Evolutionary conservation across 2,113 vertebrate genomes (phyloP), one percentile per base, ranked within the genome.

Genomic region (Syngnathoides biaculeatus): DNA sequence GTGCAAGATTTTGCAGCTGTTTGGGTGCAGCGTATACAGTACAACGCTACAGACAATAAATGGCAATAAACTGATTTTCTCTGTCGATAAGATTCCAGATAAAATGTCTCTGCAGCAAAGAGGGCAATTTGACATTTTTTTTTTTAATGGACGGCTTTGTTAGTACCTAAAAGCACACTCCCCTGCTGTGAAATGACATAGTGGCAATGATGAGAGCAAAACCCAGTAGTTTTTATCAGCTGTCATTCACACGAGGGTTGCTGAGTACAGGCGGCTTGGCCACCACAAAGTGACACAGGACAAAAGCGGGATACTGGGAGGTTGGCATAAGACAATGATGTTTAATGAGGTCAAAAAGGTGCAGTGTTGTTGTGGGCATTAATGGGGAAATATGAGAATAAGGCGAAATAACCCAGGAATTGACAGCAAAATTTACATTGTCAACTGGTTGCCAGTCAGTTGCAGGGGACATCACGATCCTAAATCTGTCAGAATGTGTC

Each of bases 141-240:
- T 47, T 64, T 64, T 45, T 7, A 27, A 27, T n/a, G 40, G 10
- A 19, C 69, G 66, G 83, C 84, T 84, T 82, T 78, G 75, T 80
- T 77, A 8, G 7, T 57, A 79, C 83, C 87, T 84, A 90, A 90
- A 89, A 88, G 84, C 84, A 73, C 80, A 80, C 82, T 85, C 78
- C 80, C 82, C 79, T 86, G 86, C 84, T 82, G 85, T 83, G 84
- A 84, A 88, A 88, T 89, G 84, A 86, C 79, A 88, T 64, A 74
- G 82, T 65, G 67, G 67, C 40, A 24, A 78, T 76, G 84, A 89
- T 43, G 86, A 77, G 76, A 79, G 83, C 82, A 71, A 81, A 74
- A 86, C 79, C 76, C 71, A 73, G 75, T 43, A 87, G 86, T 87
- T 88, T 62, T 89, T 82, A 89, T 86, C 77, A 79, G 79, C 78